Conservation (phyloP, 1,140 invertebrate species). For the Heliothis virescens region DNA sequence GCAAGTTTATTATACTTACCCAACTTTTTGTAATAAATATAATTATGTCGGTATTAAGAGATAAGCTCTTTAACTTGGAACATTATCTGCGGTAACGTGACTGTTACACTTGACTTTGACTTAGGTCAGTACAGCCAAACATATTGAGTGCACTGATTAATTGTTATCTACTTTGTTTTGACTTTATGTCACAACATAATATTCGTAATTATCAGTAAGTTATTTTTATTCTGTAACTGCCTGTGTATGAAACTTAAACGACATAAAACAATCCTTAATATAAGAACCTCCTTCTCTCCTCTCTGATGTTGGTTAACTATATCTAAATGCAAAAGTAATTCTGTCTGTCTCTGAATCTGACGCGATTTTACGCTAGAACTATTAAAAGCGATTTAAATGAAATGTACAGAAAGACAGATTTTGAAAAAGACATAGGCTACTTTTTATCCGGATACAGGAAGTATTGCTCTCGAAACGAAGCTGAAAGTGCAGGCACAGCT, state of each 20-base stretch:
- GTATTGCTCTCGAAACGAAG: too few species aligned
- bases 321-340: too few species aligned
- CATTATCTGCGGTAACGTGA: slow-evolving; percentile 4
- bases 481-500: too few species aligned
- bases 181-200: too few species aligned
- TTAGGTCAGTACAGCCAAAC: slow-evolving; percentile 5
- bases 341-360: too few species aligned
- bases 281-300: background rate
- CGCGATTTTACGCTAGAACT: too few species aligned
- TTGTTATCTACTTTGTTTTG: background rate
- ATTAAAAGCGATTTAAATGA: too few species aligned
- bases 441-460: too few species aligned
- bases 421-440: too few species aligned
- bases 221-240: background rate
- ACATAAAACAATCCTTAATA: background rate
- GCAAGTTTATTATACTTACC: background rate
- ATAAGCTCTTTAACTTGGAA: background rate
- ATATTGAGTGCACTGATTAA: background rate
- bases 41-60: background rate
- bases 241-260: background rate
- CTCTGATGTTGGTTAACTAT: too few species aligned
- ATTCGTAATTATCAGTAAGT: background rate
- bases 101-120: slow-evolving; percentile 19
- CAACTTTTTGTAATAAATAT: background rate
- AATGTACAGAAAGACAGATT: too few species aligned